Conservation (phyloP, 2,113 vertebrate species). For the Acanthochromis polyacanthus region DNA sequence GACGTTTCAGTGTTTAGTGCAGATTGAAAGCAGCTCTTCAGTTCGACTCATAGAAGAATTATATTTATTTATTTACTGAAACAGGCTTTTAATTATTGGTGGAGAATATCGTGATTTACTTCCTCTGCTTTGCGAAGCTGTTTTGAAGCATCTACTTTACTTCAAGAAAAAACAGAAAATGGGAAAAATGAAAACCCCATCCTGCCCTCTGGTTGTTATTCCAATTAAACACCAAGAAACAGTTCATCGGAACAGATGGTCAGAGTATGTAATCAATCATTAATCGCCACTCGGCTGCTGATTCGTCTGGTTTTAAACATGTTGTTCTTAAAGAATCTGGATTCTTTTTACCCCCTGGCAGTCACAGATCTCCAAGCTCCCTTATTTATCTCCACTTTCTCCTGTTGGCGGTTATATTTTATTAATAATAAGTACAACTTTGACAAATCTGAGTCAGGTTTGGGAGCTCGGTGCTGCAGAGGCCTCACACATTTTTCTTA, state of each 20-base stretch:
- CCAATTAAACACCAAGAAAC: conserved; percentile 46
- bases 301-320: conserved; percentile 38
- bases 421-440: conserved; percentile 47
- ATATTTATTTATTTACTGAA: conserved; percentile 12
- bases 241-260: conserved; percentile 61
- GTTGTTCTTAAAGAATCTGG: conserved; percentile 2
- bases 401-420: conserved; percentile 37
- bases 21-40: neutral
- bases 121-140: neutral
- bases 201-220: conserved; percentile 60
- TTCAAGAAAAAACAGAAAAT: conserved; percentile 33
- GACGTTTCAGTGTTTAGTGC: neutral
- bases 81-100: conserved; percentile 21
- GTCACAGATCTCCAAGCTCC: conserved; percentile 13
- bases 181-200: conserved; percentile 24
- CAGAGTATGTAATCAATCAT: conserved; percentile 53
- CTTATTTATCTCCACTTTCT: conserved; percentile 31
- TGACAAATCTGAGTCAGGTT: conserved; percentile 21
- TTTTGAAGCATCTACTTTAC: conserved; percentile 5
- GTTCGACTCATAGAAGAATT: neutral
- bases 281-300: conserved; percentile 46
- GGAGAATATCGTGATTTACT: neutral
- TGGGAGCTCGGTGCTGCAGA: conserved; percentile 18
- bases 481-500: conserved; percentile 11
- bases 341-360: conserved; percentile 20